Evolutionary conservation across 2,888 invertebrate species (phyloP).

Genomic region (Dascillus cervinus): DNA sequence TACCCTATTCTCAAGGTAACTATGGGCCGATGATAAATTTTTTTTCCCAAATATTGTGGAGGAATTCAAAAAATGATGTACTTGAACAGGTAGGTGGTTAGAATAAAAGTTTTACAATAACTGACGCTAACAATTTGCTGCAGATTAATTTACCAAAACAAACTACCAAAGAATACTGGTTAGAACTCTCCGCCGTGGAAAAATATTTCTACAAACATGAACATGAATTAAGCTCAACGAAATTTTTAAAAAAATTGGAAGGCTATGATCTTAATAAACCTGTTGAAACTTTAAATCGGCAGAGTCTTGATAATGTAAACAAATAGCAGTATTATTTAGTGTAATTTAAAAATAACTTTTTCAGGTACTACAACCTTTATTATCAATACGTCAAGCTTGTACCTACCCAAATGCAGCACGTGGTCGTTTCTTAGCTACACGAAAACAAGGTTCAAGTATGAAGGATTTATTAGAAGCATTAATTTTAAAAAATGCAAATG

Average conservation of each 20-base stretch:
- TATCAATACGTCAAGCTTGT: conserved; percentile 62
- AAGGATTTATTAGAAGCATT: conserved; percentile 59
- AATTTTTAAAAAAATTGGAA: conserved; percentile 43
- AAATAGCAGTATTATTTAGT: conserved; percentile 1
- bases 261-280: conserved; percentile 41
- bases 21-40: conserved; percentile 45
- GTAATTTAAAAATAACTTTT: conserved; percentile 19
- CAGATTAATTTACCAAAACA: conserved; percentile 58
- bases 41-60: conserved; percentile 56
- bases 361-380: conserved; percentile 55
- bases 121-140: conserved; percentile 14
- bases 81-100: conserved; percentile 46
- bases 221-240: conserved; percentile 45
- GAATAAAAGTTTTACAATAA: no score
- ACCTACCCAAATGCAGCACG: conserved; percentile 58
- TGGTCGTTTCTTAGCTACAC: conserved; percentile 47
- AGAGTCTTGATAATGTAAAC: conserved; percentile 37
- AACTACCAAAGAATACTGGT: conserved; percentile 48
- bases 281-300: conserved; percentile 43
- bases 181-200: conserved; percentile 65
- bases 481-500: conserved; percentile 50
- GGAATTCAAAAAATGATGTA: conserved; percentile 61
- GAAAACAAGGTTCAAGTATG: conserved; percentile 51
- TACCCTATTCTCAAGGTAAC: conserved; percentile 45
- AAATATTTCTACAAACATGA: conserved; percentile 63